These are phyloP conservation scores for Adelges cooleyi DNA, from an alignment of 1,140 invertebrate species.

Conservation along the genomic window DNA sequence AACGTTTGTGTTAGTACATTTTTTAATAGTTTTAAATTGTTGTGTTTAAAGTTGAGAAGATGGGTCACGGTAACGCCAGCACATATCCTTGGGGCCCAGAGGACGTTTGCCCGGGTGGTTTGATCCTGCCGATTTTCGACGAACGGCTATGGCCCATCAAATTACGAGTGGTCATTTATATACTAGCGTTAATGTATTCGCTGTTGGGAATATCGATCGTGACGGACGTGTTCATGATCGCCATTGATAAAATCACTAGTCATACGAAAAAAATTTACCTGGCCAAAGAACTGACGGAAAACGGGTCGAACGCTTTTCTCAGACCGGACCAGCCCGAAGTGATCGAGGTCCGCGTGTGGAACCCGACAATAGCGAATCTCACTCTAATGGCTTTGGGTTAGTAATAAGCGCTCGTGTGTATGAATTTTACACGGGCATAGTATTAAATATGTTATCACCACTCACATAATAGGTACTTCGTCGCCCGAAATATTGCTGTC, in stretches of 20 bases:
- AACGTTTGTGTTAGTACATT: too few species aligned
- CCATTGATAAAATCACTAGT: constrained; percentile 55
- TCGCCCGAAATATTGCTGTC: constrained; percentile 55
- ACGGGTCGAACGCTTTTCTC: constrained; percentile 32
- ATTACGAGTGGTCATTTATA: constrained; percentile 43
- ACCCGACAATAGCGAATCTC: constrained; percentile 56
- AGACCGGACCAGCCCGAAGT: constrained; percentile 36
- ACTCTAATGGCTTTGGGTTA: constrained; percentile 52
- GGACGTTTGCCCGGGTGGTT: constrained; percentile 41
- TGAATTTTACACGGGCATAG: too few species aligned
- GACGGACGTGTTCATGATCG: constrained; percentile 52
- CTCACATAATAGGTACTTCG: constrained; percentile 12
- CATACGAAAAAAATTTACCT: constrained; percentile 45
- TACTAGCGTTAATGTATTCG: constrained; percentile 46
- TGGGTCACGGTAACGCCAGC: constrained; percentile 30
- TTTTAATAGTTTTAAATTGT: not conserved
- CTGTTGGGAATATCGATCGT: constrained; percentile 49
- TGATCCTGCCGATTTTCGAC: constrained; percentile 46
- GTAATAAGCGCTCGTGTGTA: constrained; percentile 39
- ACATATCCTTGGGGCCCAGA: constrained; percentile 33
- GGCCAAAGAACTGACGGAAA: constrained; percentile 31
- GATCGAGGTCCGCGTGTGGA: constrained; percentile 44
- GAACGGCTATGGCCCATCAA: constrained; percentile 44
- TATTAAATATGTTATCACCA: not conserved
- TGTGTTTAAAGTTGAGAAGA: not conserved